A percentile compares a stretch with the other conserved stretches of the same genome.
Conservation (phyloP, 2,888 invertebrate genomes). For the Merodon equestris region DNA sequence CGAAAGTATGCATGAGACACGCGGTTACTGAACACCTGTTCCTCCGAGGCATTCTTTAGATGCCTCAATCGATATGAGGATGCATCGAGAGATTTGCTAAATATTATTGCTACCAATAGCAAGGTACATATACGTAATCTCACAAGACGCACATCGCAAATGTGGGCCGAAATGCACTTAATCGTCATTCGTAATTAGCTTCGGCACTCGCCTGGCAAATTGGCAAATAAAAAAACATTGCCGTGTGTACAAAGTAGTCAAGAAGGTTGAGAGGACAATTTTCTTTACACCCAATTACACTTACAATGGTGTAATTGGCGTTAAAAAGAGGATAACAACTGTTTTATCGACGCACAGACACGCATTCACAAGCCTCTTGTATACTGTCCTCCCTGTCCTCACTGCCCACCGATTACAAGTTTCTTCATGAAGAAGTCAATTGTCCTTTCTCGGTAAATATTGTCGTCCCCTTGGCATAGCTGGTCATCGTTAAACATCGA, state of each 20-base stretch:
- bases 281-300: conserved; percentile 67
- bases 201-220: conserved; percentile 9
- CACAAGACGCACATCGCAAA: too few species aligned
- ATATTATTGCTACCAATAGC: too few species aligned
- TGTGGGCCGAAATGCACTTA: too few species aligned
- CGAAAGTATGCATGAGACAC: too few species aligned
- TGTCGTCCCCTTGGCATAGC: background rate
- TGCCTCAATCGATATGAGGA: too few species aligned
- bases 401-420: conserved; percentile 44
- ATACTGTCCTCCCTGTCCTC: conserved; percentile 14
- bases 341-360: conserved; percentile 66
- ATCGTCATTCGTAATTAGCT: too few species aligned
- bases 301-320: conserved; percentile 67
- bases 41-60: too few species aligned
- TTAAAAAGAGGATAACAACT: conserved; percentile 65
- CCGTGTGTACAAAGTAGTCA: background rate
- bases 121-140: too few species aligned
- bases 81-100: too few species aligned
- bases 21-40: too few species aligned
- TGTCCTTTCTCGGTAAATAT: conserved; percentile 18
- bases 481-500: background rate
- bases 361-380: too few species aligned
- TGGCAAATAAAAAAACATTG: conserved; percentile 28
- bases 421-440: conserved; percentile 44
- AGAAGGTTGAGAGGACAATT: conserved; percentile 38